Conservation (phyloP, 2,113 vertebrate genomes). For the Solenodon paradoxus region DNA sequence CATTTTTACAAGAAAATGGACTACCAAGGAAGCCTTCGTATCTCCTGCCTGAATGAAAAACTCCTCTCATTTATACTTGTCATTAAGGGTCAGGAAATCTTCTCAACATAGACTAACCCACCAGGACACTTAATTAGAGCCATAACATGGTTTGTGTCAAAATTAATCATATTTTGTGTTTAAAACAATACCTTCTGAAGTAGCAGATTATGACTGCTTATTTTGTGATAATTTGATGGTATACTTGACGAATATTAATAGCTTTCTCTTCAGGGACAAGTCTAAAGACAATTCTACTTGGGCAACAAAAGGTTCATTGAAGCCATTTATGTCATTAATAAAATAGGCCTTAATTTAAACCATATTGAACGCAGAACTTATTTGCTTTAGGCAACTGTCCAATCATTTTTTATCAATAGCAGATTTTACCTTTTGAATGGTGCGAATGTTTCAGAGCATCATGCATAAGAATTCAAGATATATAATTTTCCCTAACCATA, state of each 20-base stretch:
- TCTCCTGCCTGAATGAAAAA: not conserved
- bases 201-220: not conserved
- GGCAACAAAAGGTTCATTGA: no score
- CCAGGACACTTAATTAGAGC: conserved; percentile 70
- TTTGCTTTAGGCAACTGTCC: not conserved
- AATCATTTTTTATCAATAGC: not conserved
- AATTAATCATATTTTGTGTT: conserved; percentile 60
- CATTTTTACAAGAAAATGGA: not conserved
- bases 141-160: conserved; percentile 68
- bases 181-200: conserved; percentile 55
- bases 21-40: accelerated
- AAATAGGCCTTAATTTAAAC: not conserved
- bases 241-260: not conserved
- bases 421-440: not conserved
- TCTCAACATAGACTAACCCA: conserved; percentile 26
- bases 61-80: not conserved
- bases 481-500: not conserved
- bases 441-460: not conserved
- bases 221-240: conserved; percentile 37
- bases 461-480: not conserved
- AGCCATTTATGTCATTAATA: not conserved
- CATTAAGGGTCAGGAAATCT: conserved; percentile 60
- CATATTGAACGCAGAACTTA: not conserved
- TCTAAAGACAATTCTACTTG: not conserved
- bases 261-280: not conserved